Percentiles rank a stretch among this genome's conserved stretches.
Evolutionary conservation across 2,888 invertebrate genomes (phyloP).

Genomic region (Acleris laterana): DNA sequence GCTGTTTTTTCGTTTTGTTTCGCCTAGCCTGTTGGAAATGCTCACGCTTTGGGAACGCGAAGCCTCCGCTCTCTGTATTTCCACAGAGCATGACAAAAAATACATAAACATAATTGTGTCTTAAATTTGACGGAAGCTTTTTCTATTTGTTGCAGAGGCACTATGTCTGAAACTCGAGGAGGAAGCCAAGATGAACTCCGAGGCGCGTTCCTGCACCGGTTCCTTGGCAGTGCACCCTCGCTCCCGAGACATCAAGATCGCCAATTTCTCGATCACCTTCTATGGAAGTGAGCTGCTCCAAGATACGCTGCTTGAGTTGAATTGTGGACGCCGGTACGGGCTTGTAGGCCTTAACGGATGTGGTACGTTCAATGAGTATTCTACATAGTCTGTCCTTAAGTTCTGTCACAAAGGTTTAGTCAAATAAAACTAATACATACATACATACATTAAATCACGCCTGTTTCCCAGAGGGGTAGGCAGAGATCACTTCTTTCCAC

Average conservation of each 20-base stretch:
- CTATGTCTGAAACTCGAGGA: slow-evolving; percentile 94
- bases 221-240: slow-evolving; percentile 97
- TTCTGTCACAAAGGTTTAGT: too few relatives aligned
- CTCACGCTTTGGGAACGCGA: too few relatives aligned
- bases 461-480: too few relatives aligned
- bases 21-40: too few relatives aligned
- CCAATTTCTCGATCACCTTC: slow-evolving; percentile 98
- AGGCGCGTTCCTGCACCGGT: slow-evolving; percentile 97
- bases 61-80: too few relatives aligned
- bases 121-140: background rate
- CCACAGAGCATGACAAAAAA: too few relatives aligned
- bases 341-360: slow-evolving; percentile 98
- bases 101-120: too few relatives aligned
- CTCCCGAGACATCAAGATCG: slow-evolving; percentile 98
- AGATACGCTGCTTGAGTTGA: slow-evolving; percentile 98
- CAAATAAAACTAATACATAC: too few relatives aligned
- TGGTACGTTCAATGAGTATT: slow-evolving; percentile 85
- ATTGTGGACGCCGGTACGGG: slow-evolving; percentile 98
- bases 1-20: too few relatives aligned
- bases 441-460: too few relatives aligned
- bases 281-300: slow-evolving; percentile 98
- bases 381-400: too few relatives aligned
- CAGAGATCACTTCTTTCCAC: too few relatives aligned
- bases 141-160: slow-evolving; percentile 86
- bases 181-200: slow-evolving; percentile 96